Conservation (phyloP, 2,113 vertebrate species). For the Thymallus thymallus region DNA sequence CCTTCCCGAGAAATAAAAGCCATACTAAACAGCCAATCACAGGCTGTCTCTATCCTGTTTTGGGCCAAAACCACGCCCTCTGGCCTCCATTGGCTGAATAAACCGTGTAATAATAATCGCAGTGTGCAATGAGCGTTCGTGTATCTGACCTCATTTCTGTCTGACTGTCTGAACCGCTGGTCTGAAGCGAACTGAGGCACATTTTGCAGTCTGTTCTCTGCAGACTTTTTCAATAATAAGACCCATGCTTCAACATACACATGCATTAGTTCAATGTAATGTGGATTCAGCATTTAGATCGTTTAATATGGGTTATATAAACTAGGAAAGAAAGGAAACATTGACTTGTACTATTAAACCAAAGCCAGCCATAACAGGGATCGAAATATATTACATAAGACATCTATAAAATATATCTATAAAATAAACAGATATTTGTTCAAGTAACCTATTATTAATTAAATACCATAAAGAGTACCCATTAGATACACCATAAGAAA, state of each 20-base stretch:
- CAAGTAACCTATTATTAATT: too few species aligned
- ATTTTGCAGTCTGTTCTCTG: constrained; percentile 57
- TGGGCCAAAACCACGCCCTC: constrained; percentile 74
- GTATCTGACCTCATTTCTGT: constrained; percentile 98
- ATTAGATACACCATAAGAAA: neutral
- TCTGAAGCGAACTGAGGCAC: constrained; percentile 70
- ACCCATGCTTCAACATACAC: constrained; percentile 45
- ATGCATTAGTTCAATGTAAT: constrained; percentile 50
- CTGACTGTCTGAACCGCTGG: constrained; percentile 43
- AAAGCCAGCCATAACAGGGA: too few species aligned
- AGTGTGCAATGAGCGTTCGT: constrained; percentile 94
- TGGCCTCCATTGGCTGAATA: constrained; percentile 81
- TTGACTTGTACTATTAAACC: too few species aligned
- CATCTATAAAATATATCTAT: too few species aligned
- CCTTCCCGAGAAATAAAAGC: constrained; percentile 65
- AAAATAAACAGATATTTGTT: too few species aligned
- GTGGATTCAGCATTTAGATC: constrained; percentile 51
- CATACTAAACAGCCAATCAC: constrained; percentile 74
- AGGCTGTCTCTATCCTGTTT: constrained; percentile 87
- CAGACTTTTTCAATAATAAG: constrained; percentile 32
- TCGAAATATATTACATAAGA: too few species aligned
- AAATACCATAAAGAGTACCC: neutral
- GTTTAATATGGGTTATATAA: constrained; percentile 2
- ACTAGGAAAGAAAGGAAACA: too few species aligned
- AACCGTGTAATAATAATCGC: constrained; percentile 89